Conservation (phyloP, 1,140 invertebrate genomes). For the Daktulosphaira vitifoliae region DNA sequence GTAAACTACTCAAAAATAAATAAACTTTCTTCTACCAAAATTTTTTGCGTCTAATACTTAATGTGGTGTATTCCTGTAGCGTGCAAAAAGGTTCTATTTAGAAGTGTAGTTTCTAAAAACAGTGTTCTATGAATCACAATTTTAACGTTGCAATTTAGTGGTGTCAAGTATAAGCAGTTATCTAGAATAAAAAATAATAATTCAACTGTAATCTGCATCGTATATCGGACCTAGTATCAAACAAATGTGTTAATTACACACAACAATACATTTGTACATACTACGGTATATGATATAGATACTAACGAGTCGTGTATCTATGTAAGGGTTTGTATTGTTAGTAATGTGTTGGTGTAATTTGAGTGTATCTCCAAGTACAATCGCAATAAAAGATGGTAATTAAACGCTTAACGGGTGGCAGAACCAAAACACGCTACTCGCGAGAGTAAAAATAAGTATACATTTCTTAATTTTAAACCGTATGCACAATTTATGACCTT, state of each 20-base stretch:
- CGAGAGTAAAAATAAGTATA: not conserved
- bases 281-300: not conserved
- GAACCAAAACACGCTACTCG: not conserved
- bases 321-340: constrained; percentile 6
- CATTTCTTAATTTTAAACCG: constrained; percentile 9
- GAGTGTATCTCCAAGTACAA: not conserved
- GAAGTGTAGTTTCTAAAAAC: too few species aligned
- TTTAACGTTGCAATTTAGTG: too few species aligned
- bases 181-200: not conserved
- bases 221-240: not conserved
- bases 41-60: too few species aligned
- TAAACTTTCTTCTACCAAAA: too few species aligned
- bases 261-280: not conserved
- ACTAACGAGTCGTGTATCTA: not conserved
- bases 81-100: too few species aligned
- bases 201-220: constrained; percentile 6
- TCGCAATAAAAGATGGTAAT: constrained; percentile 23
- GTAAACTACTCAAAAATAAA: too few species aligned
- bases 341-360: constrained; percentile 4
- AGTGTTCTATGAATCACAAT: too few species aligned
- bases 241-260: constrained; percentile 25
- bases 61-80: too few species aligned
- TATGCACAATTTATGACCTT: not conserved
- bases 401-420: not conserved
- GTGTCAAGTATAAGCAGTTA: too few species aligned